Conservation (phyloP, 1,140 invertebrate species). For the Leptoteleia sp. region DNA sequence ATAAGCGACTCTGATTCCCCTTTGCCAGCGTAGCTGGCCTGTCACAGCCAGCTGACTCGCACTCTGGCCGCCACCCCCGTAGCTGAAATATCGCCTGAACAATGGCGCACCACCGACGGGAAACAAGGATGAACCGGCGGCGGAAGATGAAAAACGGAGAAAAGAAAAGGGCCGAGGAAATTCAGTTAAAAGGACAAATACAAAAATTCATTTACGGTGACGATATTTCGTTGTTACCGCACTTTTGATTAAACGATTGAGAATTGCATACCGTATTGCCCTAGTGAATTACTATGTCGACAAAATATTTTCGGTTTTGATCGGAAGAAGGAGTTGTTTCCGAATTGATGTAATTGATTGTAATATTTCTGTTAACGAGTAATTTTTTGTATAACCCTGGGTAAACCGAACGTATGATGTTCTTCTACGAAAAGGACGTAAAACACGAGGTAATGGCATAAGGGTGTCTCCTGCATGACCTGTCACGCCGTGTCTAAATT, state of each 20-base stretch:
- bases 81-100: constrained; percentile 80
- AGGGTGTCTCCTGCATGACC: constrained; percentile 71
- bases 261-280: too few species aligned
- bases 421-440: constrained; percentile 73
- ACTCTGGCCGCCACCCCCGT: constrained; percentile 71
- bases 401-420: constrained; percentile 68
- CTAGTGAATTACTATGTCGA: background rate
- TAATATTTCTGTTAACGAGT: constrained; percentile 40
- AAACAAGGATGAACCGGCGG: constrained; percentile 27
- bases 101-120: constrained; percentile 73
- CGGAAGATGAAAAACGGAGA: constrained; percentile 39
- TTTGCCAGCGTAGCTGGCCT: constrained; percentile 78
- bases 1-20: constrained; percentile 78
- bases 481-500: constrained; percentile 75
- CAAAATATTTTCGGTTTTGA: too few species aligned
- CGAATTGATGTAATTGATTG: constrained; percentile 14
- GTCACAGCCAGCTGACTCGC: constrained; percentile 81
- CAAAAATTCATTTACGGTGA: constrained; percentile 16
- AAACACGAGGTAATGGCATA: constrained; percentile 69
- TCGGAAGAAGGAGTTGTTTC: background rate
- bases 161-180: constrained; percentile 45
- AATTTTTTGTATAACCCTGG: constrained; percentile 51
- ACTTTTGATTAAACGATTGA: too few species aligned
- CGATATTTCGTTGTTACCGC: background rate
- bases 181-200: constrained; percentile 41